Percentiles rank a stretch among this genome's conserved stretches.
Conservation (phyloP, 2,797 vertebrate genomes). For the Bufotes viridis region DNA sequence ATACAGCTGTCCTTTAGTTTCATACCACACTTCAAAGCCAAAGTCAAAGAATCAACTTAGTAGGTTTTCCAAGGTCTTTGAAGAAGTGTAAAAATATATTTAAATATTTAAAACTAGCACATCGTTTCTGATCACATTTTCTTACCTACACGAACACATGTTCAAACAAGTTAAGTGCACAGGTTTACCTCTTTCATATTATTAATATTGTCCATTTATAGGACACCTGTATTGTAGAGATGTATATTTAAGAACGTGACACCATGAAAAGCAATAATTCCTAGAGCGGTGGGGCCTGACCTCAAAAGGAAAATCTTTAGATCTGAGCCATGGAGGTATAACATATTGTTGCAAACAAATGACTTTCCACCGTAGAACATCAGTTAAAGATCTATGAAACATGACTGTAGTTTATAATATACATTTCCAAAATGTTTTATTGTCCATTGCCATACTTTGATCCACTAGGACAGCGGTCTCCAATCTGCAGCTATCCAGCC, state of each 20-base stretch:
- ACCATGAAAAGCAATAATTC: not conserved
- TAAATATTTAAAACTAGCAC: slow-evolving; percentile 51
- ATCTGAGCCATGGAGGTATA: not conserved
- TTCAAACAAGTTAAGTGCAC: slow-evolving; percentile 34
- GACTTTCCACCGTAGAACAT: not conserved
- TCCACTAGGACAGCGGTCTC: not conserved
- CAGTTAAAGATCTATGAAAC: not conserved
- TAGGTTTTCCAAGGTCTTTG: slow-evolving; percentile 50
- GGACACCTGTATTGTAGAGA: slow-evolving; percentile 27
- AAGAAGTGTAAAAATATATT: slow-evolving; percentile 56
- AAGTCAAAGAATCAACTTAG: slow-evolving; percentile 42
- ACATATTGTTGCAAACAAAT: not conserved
- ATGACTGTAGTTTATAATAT: not conserved
- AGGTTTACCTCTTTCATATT: not conserved
- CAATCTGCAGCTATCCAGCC: not conserved
- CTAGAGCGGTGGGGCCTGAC: not conserved
- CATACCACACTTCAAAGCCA: slow-evolving; percentile 54
- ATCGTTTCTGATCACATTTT: slow-evolving; percentile 54
- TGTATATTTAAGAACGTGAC: slow-evolving; percentile 15
- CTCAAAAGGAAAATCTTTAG: not conserved
- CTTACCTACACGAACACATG: slow-evolving; percentile 42
- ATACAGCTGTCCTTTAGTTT: slow-evolving; percentile 58
- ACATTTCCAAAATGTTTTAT: not conserved
- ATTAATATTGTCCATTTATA: slow-evolving; percentile 42
- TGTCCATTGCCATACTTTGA: not conserved